Base-by-base conservation (phyloP, 2,113 vertebrate species). In the Pterocles gutturalis region DNA sequence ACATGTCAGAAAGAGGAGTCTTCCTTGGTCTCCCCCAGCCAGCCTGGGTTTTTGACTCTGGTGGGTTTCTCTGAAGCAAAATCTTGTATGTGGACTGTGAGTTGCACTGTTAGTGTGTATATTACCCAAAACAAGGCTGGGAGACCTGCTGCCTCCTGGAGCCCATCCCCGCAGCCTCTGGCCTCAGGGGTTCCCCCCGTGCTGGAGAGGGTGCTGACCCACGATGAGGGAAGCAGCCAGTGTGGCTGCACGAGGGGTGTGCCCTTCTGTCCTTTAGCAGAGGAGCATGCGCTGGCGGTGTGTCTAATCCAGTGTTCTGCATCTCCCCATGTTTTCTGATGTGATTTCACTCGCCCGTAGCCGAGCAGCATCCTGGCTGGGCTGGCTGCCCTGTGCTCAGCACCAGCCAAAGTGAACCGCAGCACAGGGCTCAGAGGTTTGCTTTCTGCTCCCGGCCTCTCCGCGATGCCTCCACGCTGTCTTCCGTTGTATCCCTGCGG, bases 231-330 rank as follows among this genome's bases (percentile, higher is more conserved):
- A 20, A 79, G 71, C 66, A 13, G 55, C 49, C 38, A 16, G n/a
- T 2, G 3, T 18, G 72, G 53, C 64, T 41, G 60, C 29, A 3
- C 2, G 1, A 34, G 45, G 26, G 24, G 26, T 3, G 9, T 55
- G 11, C 5, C 31, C 62, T 71, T 53, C 5, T 3, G 36, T 29
- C 36, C 29, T 67, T 48, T 10, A 57, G 51, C 49, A 61, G 76
- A 83, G 49, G 54, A 2, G 11, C 1, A 0, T 2, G 3, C 1
- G 3, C 15, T 53, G 57, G 57, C 65, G 34, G 21, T 0, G 0
- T 48, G 13, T 64, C 66, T 41, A 0, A 29, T 10, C 20, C 1
- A 0, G 33, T 34, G 75, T 17, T 62, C 70, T 87, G 33, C 48
- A 5, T n/a, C 38, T 87, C 41, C 64, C 5, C 0, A 0, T 10